Evolutionary conservation across 2,797 vertebrate genomes (phyloP), one percentile per base, ranked within the genome.

Genomic region (Numenius phaeopus): DNA sequence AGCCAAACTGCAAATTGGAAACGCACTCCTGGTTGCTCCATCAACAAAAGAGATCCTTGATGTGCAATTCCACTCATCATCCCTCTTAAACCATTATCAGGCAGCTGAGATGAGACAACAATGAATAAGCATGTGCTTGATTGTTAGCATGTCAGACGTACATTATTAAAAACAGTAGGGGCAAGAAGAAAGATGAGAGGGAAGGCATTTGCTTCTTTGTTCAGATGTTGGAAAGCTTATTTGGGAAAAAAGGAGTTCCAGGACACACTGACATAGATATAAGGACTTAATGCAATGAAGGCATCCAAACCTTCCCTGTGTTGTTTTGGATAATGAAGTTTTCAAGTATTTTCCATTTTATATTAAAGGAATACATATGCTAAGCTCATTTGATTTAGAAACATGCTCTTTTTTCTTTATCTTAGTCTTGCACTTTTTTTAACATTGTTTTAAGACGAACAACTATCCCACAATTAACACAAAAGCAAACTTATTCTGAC

Each of bases 1-100:
- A 72, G 65, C 90, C 87, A 94, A 98, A 93, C 95, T 97, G 96
- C 97, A 98, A 98, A 98, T 97, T 98, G 96, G 94, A 98, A 97
- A 97, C 5, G 67, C 59, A 26, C 89, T 97, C 95, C 89, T 95
- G 94, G 94, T 83, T 93, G 39, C 75, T 69, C 40, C 57, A 17
- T 65, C 49, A 30, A 97, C 95, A 97, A 97, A 97, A 91, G 83
- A 95, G 79, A 78, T 40, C 69, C 97, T 97, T 96, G 96, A 97
- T 97, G 96, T 97, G 94, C 90, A 90, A 90, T 96, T 97, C 94
- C 89, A 89, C 95, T 91, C 96, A 94, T 97, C 95, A 39, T 89
- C 91, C 75, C 87, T 94, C 91, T 92, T 93, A 79, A 98, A 91
- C 89, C 92, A 59, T 96, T 94, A 96, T 87, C 96, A 89, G 90